A percentile compares a stretch with the other conserved stretches of the same genome.
Evolutionary conservation across 1,140 invertebrate species (phyloP).

Genomic region (Amyelois transitella): DNA sequence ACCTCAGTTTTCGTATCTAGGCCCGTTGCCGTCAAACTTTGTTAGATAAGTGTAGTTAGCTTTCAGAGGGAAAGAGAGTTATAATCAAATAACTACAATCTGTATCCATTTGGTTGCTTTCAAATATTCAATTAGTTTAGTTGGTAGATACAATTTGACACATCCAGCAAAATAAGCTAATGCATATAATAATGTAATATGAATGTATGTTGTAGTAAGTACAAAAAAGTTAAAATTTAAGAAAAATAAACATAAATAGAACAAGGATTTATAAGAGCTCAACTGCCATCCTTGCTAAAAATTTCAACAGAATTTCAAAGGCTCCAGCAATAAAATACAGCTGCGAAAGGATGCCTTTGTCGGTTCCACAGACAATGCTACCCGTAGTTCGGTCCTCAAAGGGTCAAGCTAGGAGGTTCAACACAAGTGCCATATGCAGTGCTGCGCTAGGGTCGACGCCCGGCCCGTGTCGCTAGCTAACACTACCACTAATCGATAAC

Average conservation of each 20-base stretch:
- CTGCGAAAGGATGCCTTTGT: background rate
- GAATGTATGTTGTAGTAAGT: too few relatives aligned
- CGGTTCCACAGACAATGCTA: background rate
- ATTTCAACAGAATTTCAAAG: too few relatives aligned
- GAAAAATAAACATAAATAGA: too few relatives aligned
- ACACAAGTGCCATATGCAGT: constrained; percentile 5
- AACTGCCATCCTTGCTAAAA: too few relatives aligned
- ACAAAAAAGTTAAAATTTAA: too few relatives aligned
- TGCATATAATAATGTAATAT: too few relatives aligned
- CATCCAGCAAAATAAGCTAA: too few relatives aligned
- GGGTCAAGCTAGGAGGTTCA: constrained; percentile 7
- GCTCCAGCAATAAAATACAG: background rate
- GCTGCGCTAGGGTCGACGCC: constrained; percentile 42
- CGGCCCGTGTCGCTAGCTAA: constrained; percentile 36
- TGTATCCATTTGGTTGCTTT: background rate
- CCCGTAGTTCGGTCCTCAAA: background rate
- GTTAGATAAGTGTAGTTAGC: constrained; percentile 29
- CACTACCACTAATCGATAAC: constrained; percentile 64
- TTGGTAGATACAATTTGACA: background rate
- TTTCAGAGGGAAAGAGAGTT: constrained; percentile 3
- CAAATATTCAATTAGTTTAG: background rate
- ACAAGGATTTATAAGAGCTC: too few relatives aligned
- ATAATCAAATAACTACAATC: background rate
- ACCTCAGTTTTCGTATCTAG: constrained; percentile 29
- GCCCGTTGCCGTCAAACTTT: constrained; percentile 25